phyloP scores from a whole-genome alignment of 1,140 invertebrate species.

The Dysdera silvatica region DNA sequence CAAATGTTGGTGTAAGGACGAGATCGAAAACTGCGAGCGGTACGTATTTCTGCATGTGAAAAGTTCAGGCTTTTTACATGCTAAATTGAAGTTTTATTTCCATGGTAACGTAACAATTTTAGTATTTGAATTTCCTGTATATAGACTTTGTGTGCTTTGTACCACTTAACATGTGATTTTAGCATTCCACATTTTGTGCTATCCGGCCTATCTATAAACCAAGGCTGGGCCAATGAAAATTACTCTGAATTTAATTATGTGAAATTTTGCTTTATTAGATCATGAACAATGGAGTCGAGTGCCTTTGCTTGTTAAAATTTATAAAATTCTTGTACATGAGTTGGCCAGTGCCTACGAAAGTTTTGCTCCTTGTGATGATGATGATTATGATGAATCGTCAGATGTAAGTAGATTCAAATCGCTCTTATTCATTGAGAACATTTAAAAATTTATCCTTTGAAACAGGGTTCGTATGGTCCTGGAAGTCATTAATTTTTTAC shows the following conservation, averaged over 20 bases:
- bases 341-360: slow-evolving; percentile 48
- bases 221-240: no score
- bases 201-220: no score
- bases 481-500: no score
- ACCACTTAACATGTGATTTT: no score
- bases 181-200: no score
- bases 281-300: slow-evolving; percentile 51
- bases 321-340: slow-evolving; percentile 54
- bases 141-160: no score
- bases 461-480: no score
- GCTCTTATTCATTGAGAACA: no score
- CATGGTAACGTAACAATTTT: not conserved
- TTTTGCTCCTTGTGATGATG: slow-evolving; percentile 40
- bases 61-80: no score
- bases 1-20: slow-evolving; percentile 44
- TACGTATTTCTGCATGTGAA: slow-evolving; percentile 23
- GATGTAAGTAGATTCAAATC: slow-evolving; percentile 21
- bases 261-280: slow-evolving; percentile 34
- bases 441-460: no score
- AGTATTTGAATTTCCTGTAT: no score
- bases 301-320: slow-evolving; percentile 54
- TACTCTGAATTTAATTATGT: not conserved
- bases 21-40: slow-evolving; percentile 45
- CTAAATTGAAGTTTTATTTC: no score
- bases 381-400: slow-evolving; percentile 38